Evolutionary conservation across 2,797 vertebrate genomes (phyloP).

Genomic region (Sebastes dallii): DNA sequence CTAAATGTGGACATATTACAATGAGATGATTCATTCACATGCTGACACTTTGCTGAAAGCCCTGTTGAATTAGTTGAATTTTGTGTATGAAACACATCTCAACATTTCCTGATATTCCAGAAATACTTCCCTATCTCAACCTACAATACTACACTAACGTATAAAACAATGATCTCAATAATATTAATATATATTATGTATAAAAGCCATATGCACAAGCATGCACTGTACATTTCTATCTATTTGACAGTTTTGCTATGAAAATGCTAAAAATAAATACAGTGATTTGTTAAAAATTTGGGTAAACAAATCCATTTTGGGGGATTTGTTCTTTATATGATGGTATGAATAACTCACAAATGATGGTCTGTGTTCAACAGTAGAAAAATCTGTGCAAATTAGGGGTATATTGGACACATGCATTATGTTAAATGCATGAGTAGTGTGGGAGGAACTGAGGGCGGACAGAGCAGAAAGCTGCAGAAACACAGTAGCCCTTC

Average conservation of each 20-base stretch:
- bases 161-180: background rate
- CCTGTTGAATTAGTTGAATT: background rate
- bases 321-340: no score
- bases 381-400: background rate
- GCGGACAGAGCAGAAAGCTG: conserved; percentile 10
- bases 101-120: background rate
- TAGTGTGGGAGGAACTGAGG: background rate
- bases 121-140: background rate
- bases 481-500: conserved; percentile 13
- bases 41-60: background rate
- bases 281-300: background rate
- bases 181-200: background rate
- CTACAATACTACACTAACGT: background rate
- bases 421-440: conserved; percentile 11
- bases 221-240: background rate
- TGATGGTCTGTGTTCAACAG: background rate
- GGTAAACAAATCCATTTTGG: background rate
- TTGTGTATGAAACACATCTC: background rate
- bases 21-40: background rate
- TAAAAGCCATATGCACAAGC: background rate
- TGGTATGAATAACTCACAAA: background rate
- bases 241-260: background rate
- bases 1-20: background rate
- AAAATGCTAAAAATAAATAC: background rate
- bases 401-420: background rate